These are phyloP conservation scores for Aphelinus atriplicis DNA, from an alignment of 1,140 invertebrate species.

Conservation along the genomic window DNA sequence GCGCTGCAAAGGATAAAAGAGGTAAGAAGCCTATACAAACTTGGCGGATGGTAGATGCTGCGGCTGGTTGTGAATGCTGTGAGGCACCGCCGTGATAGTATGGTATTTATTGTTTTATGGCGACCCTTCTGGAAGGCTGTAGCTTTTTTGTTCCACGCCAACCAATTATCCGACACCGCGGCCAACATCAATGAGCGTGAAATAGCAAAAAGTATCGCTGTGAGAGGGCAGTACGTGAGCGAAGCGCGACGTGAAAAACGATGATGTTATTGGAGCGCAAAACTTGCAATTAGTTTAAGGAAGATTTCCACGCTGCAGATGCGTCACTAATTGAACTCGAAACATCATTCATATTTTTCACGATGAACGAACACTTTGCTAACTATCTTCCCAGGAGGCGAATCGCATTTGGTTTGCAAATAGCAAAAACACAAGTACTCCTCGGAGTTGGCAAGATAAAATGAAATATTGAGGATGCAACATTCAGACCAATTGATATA, in stretches of 20 bases:
- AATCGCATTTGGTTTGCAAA: slow-evolving; percentile 17
- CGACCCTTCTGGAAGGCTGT: slow-evolving; percentile 19
- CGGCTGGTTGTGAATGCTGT: not conserved
- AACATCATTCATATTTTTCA: slow-evolving; percentile 33
- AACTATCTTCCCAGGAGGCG: slow-evolving; percentile 4
- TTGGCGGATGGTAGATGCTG: not conserved
- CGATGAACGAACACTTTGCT: slow-evolving; percentile 10
- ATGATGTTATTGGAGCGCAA: slow-evolving; percentile 40
- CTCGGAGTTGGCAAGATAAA: not conserved
- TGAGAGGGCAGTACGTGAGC: slow-evolving; percentile 15
- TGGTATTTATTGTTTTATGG: slow-evolving; percentile 45
- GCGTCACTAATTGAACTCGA: slow-evolving; percentile 37
- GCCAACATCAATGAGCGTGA: slow-evolving; percentile 41
- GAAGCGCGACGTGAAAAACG: slow-evolving; percentile 35
- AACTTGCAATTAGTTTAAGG: slow-evolving; percentile 37
- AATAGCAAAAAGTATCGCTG: slow-evolving; percentile 38
- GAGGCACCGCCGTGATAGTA: slow-evolving; percentile 29
- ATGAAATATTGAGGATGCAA: not conserved
- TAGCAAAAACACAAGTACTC: not conserved
- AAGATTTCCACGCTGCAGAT: slow-evolving; percentile 32
- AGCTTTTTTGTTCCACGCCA: slow-evolving; percentile 34
- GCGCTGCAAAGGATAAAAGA: not conserved
- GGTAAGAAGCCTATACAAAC: not conserved
- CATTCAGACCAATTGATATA: not conserved
- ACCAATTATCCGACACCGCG: slow-evolving; percentile 42